phyloP scores from a whole-genome alignment of 2,113 vertebrate species.

The Corythornis madagascariensis region DNA sequence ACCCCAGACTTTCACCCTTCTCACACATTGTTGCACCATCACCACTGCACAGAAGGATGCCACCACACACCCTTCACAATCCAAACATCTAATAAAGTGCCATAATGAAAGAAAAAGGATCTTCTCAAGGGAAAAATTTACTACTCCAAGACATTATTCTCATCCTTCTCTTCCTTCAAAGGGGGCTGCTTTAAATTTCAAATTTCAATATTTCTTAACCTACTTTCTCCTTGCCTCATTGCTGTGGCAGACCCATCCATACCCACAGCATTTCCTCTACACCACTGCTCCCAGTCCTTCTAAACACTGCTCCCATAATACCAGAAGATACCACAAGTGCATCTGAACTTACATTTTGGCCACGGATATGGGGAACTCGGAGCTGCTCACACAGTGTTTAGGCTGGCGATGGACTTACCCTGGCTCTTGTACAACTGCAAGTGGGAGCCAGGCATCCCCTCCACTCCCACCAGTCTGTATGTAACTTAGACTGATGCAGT shows the following conservation, averaged over 20 bases:
- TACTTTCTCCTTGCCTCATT: background rate
- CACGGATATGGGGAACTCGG: background rate
- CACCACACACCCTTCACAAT: background rate
- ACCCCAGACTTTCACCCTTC: background rate
- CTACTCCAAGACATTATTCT: background rate
- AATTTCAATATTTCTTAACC: background rate
- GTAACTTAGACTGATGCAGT: background rate
- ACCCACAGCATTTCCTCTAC: background rate
- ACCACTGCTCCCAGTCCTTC: background rate
- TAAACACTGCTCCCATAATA: background rate
- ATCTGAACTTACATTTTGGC: background rate
- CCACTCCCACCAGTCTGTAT: background rate
- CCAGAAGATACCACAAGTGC: background rate
- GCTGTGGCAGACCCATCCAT: background rate
- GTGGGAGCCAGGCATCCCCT: background rate
- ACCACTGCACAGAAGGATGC: background rate
- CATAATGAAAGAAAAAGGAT: background rate
- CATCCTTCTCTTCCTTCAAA: background rate
- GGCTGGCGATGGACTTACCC: background rate
- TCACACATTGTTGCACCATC: background rate
- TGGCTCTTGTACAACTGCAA: background rate
- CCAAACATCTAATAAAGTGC: background rate
- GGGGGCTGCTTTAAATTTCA: fast-evolving
- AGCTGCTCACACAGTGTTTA: background rate
- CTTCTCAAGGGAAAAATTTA: background rate